Evolutionary conservation across 1,140 invertebrate species (phyloP).

Genomic region (Bombus pyrosoma): DNA sequence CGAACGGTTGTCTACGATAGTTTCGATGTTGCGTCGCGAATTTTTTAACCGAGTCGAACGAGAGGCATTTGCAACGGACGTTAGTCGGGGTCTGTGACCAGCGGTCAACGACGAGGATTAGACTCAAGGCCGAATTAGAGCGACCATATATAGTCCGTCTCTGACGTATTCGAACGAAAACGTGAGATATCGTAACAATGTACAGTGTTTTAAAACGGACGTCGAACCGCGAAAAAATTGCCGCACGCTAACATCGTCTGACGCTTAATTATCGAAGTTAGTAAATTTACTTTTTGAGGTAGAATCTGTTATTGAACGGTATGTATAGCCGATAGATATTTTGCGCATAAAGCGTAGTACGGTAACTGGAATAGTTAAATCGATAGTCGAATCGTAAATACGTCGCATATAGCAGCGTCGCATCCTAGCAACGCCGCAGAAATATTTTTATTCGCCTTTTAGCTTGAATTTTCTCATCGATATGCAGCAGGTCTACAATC

Average conservation of each 20-base stretch:
- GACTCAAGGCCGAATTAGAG: conserved; percentile 80
- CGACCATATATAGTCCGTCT: conserved; percentile 27
- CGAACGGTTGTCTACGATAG: not conserved
- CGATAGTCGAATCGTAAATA: no score
- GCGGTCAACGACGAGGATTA: conserved; percentile 71
- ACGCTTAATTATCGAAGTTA: not conserved
- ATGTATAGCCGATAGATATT: no score
- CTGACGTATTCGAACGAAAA: not conserved
- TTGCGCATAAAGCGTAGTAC: no score
- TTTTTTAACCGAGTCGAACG: conserved; percentile 41
- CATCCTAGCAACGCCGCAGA: no score
- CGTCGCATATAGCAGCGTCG: no score
- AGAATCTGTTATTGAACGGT: no score
- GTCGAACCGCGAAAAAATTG: not conserved
- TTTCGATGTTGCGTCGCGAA: conserved; percentile 9
- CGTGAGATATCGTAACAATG: not conserved
- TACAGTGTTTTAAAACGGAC: not conserved
- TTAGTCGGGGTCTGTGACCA: conserved; percentile 74
- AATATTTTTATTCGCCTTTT: not conserved
- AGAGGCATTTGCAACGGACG: conserved; percentile 57
- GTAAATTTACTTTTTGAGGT: no score
- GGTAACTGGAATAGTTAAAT: no score
- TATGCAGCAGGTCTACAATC: not conserved
- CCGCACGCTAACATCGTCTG: no score
- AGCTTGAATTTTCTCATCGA: no score